Conservation (phyloP, 2,888 invertebrate species). For the Diadegma fenestrale region DNA sequence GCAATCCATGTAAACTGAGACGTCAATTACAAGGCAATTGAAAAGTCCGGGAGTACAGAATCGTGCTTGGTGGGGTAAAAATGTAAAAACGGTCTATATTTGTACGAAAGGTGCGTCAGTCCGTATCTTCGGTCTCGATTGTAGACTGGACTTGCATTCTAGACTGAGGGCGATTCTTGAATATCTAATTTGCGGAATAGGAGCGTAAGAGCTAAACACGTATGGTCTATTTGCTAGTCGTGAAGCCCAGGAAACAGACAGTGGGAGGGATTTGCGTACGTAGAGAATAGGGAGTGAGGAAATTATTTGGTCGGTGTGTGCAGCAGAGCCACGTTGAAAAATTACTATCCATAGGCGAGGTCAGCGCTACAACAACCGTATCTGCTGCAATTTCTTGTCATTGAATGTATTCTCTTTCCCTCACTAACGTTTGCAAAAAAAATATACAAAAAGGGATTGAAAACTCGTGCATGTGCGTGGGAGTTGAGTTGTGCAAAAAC, state of each 20-base stretch:
- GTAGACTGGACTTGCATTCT: conserved; percentile 8
- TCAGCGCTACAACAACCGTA: conserved; percentile 30
- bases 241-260: neutral
- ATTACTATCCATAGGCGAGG: conserved; percentile 56
- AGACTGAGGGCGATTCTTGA: conserved; percentile 30
- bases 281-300: conserved; percentile 8
- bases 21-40: conserved; percentile 56
- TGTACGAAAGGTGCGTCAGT: neutral
- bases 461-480: conserved; percentile 17
- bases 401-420: conserved; percentile 38
- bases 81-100: conserved; percentile 16
- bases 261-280: conserved; percentile 24
- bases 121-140: neutral
- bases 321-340: conserved; percentile 46
- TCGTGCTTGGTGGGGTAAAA: conserved; percentile 8
- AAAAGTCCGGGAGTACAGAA: conserved; percentile 50
- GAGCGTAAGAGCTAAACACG: conserved; percentile 1
- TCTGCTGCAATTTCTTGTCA: conserved; percentile 24
- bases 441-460: neutral
- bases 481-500: conserved; percentile 4
- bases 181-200: conserved; percentile 36
- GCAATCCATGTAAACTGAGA: conserved; percentile 71
- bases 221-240: conserved; percentile 19
- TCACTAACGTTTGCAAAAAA: conserved; percentile 1
- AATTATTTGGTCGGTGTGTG: conserved; percentile 35